A percentile compares a stretch with the other conserved stretches of the same genome.
Conservation (phyloP, 2,113 vertebrate species). For the Hyperoodon ampullatus region DNA sequence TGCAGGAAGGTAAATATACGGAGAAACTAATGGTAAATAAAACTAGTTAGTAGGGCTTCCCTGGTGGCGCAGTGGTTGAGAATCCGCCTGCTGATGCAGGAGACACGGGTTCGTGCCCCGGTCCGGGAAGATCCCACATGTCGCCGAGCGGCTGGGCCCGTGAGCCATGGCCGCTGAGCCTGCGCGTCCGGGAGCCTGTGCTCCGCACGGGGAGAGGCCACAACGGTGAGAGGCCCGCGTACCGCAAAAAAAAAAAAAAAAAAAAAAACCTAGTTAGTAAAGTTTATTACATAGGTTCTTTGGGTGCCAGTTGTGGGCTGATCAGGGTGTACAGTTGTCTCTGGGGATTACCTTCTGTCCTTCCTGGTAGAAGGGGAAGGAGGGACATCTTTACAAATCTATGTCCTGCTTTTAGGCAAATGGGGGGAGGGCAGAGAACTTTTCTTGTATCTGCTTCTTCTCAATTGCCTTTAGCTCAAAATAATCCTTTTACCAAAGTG, state of each 20-base stretch:
- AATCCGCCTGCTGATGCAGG: no score
- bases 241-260: no score
- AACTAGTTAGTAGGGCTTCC: background rate
- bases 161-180: no score
- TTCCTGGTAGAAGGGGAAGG: background rate
- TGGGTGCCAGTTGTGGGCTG: background rate
- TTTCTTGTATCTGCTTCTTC: background rate
- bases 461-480: background rate
- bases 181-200: no score
- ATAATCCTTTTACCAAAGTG: background rate
- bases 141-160: no score
- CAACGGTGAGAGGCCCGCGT: no score
- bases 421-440: background rate
- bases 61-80: no score
- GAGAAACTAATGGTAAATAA: background rate
- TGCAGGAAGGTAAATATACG: background rate
- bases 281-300: background rate
- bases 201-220: no score
- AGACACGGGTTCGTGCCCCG: no score
- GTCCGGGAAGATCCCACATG: no score
- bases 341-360: background rate
- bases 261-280: background rate
- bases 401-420: background rate
- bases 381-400: background rate
- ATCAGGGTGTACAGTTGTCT: background rate